Percentiles rank a stretch among this genome's conserved stretches.
phyloP scores from a whole-genome alignment of 2,797 vertebrate species.

The Thunnus albacares region DNA sequence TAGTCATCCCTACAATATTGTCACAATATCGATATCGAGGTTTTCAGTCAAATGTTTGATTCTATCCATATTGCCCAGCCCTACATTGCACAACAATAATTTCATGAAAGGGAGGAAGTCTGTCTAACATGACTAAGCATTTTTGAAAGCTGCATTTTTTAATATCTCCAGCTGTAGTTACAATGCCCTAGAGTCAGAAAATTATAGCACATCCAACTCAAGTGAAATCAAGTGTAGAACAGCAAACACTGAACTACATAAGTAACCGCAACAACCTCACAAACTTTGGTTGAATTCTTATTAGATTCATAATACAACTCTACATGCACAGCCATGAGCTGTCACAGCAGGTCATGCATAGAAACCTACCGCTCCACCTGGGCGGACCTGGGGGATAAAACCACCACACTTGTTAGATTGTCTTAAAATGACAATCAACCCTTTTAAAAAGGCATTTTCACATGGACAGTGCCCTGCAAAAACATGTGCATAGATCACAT shows the following conservation, averaged over 20 bases:
- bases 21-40: no score
- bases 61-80: no score
- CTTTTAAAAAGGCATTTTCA: conserved; percentile 28
- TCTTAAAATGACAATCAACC: conserved; percentile 41
- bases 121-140: neutral
- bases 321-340: conserved; percentile 67
- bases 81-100: conserved; percentile 7
- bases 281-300: neutral
- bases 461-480: neutral
- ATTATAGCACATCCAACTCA: conserved; percentile 19
- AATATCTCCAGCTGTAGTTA: neutral
- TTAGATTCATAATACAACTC: neutral
- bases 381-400: conserved; percentile 89
- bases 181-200: neutral
- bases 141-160: neutral
- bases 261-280: conserved; percentile 22
- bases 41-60: no score
- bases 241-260: conserved; percentile 33
- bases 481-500: neutral
- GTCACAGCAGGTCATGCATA: conserved; percentile 77
- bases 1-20: no score
- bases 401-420: conserved; percentile 70
- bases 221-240: conserved; percentile 19
- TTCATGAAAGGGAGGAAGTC: conserved; percentile 8
- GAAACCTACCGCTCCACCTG: conserved; percentile 91